Conservation (phyloP, 2,113 vertebrate species). For the Crotalus viridis region DNA sequence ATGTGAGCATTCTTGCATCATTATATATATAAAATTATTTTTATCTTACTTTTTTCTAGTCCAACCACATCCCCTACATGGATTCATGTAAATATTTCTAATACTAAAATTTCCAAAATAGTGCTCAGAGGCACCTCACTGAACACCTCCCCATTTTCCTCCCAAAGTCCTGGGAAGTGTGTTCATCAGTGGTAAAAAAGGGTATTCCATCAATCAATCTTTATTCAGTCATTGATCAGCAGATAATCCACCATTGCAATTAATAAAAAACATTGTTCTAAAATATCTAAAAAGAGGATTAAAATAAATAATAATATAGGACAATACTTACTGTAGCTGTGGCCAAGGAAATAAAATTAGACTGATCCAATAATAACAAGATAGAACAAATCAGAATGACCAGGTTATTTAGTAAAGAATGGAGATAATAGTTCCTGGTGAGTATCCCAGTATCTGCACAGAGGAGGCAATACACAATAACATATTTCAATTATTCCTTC, state of each 20-base stretch:
- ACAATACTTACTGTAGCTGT: no score
- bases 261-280: no score
- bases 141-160: neutral
- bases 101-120: neutral
- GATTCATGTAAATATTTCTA: neutral
- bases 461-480: neutral
- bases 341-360: no score
- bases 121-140: neutral
- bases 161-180: neutral
- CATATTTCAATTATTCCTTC: neutral
- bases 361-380: neutral
- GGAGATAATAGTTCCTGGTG: neutral
- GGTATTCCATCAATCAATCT: neutral
- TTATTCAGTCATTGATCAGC: no score
- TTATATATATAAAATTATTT: neutral
- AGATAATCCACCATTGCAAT: no score
- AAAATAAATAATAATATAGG: no score
- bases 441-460: neutral
- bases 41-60: neutral
- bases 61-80: neutral
- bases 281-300: no score
- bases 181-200: neutral
- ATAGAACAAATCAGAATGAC: neutral
- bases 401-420: neutral
- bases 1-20: neutral